Evolutionary conservation across 2,797 vertebrate species (phyloP).

Genomic region (Potorous gilbertii): DNA sequence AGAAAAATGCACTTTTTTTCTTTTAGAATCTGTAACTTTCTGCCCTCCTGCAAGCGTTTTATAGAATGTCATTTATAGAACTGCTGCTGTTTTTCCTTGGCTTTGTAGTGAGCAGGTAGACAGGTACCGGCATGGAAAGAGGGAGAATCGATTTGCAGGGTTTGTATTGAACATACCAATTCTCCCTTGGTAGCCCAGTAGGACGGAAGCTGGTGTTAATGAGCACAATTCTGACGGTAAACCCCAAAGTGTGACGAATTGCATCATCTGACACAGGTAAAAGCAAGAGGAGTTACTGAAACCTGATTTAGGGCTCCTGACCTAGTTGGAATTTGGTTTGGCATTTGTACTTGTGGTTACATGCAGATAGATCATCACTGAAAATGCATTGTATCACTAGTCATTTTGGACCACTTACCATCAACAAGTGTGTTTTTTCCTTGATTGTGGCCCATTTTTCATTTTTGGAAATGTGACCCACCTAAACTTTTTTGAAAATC

Average conservation of each 20-base stretch:
- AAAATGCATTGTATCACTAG: slow-evolving; percentile 1
- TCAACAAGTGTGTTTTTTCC: slow-evolving; percentile 8
- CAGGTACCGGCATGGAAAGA: neutral
- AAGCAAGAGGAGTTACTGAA: slow-evolving; percentile 55
- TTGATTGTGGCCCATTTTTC: slow-evolving; percentile 1
- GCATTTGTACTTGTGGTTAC: slow-evolving; percentile 21
- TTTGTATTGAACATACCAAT: slow-evolving; percentile 59
- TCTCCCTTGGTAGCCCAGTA: slow-evolving; percentile 67
- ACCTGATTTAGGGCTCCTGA: slow-evolving; percentile 44
- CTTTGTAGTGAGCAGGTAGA: slow-evolving; percentile 28
- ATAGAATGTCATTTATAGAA: neutral
- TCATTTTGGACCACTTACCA: slow-evolving; percentile 1
- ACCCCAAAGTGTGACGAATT: slow-evolving; percentile 60
- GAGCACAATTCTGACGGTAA: slow-evolving; percentile 57
- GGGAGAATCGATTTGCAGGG: neutral
- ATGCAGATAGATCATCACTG: slow-evolving; percentile 22
- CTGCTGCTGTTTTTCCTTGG: neutral
- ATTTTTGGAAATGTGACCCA: neutral
- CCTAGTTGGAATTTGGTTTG: slow-evolving; percentile 34
- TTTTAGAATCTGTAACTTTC: neutral
- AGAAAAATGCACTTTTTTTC: slow-evolving; percentile 39
- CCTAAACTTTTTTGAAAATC: neutral
- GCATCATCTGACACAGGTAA: slow-evolving; percentile 53
- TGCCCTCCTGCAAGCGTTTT: neutral
- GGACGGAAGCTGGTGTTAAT: slow-evolving; percentile 49